Evolutionary conservation across 2,113 vertebrate genomes (phyloP).

Genomic region (Aldabrachelys gigantea): DNA sequence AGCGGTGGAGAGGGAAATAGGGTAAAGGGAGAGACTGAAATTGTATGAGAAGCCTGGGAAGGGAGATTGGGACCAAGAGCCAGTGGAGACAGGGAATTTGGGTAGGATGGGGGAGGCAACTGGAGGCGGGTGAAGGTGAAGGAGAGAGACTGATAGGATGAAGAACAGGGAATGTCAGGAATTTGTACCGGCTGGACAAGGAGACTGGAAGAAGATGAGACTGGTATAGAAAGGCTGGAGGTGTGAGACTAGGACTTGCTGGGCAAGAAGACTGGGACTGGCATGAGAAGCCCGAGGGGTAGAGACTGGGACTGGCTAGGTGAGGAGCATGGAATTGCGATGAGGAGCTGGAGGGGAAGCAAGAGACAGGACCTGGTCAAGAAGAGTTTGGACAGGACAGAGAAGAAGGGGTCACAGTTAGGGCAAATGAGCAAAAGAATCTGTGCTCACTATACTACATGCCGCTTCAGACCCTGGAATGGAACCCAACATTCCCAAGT

Average conservation of each 20-base stretch:
- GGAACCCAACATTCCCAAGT: background rate
- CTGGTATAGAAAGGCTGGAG: background rate
- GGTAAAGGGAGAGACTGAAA: background rate
- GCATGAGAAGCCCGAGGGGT: background rate
- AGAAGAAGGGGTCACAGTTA: background rate
- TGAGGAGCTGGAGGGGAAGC: background rate
- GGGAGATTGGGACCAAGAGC: background rate
- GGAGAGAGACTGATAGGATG: background rate
- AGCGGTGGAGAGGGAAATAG: background rate
- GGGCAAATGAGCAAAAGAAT: background rate
- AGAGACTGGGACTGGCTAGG: background rate
- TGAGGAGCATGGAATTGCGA: background rate
- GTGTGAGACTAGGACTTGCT: background rate
- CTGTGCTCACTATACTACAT: rapidly evolving
- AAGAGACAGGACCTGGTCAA: background rate
- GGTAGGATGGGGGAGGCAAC: background rate
- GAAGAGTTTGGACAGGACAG: rapidly evolving
- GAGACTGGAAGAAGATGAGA: background rate
- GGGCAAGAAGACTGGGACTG: background rate
- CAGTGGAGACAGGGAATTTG: background rate
- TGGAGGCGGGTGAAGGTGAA: background rate
- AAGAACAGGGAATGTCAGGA: background rate
- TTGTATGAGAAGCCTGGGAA: background rate
- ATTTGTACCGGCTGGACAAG: background rate
- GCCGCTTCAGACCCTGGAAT: background rate